Percentiles rank a stretch among this genome's conserved stretches.
Conservation (phyloP, 2,797 vertebrate genomes). For the Hyperoplus immaculatus region DNA sequence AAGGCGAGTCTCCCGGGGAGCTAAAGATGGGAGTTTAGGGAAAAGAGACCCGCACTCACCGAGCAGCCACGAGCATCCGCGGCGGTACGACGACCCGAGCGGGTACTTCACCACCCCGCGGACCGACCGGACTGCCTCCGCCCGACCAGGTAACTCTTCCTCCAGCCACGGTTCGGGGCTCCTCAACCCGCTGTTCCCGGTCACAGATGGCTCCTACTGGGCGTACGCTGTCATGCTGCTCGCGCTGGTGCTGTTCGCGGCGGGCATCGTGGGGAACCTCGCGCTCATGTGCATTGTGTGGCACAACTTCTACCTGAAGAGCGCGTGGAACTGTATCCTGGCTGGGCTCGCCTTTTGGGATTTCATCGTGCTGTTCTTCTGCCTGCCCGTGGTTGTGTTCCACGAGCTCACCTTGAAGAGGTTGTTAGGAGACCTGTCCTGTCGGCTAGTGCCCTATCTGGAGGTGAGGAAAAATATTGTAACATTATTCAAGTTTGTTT, state of each 20-base stretch:
- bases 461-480: slow-evolving; percentile 87
- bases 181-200: slow-evolving; percentile 88
- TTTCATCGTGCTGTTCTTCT: slow-evolving; percentile 95
- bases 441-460: slow-evolving; percentile 93
- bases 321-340: slow-evolving; percentile 94
- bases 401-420: slow-evolving; percentile 92
- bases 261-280: slow-evolving; percentile 93
- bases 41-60: slow-evolving; percentile 55
- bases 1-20: slow-evolving; percentile 70
- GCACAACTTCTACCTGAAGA: slow-evolving; percentile 95
- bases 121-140: slow-evolving; percentile 31
- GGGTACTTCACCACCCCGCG: slow-evolving; percentile 83
- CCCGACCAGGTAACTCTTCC: slow-evolving; percentile 41
- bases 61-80: slow-evolving; percentile 66
- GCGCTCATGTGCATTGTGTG: slow-evolving; percentile 96
- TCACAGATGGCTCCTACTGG: slow-evolving; percentile 89
- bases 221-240: slow-evolving; percentile 93
- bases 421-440: slow-evolving; percentile 91
- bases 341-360: slow-evolving; percentile 96
- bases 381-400: slow-evolving; percentile 93
- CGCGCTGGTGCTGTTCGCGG: slow-evolving; percentile 90
- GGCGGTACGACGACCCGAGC: slow-evolving; percentile 78
- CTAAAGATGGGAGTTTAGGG: slow-evolving; percentile 59
- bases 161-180: slow-evolving; percentile 78
- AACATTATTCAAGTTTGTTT: background rate